Evolutionary conservation across 2,888 invertebrate genomes (phyloP), one percentile per base, ranked within the genome.

Genomic region (Cyrtodaria siliqua): DNA sequence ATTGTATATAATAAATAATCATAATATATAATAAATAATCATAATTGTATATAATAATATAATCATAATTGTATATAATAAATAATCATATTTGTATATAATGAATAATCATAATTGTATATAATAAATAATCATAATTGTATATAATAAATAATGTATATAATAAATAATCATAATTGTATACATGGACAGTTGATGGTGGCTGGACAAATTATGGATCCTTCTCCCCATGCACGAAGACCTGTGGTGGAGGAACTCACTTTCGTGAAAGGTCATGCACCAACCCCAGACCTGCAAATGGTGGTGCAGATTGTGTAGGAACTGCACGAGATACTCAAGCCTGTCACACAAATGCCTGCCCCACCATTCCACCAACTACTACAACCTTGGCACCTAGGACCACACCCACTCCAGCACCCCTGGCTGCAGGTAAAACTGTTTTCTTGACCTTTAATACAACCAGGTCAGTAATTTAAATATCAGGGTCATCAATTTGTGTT

Each of bases 251-350:
- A 2, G 89, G 89, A 14, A 84, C 84, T 9, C 86, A 87, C 53
- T 87, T 77, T 78, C 69, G 82, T 8, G 83, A 84, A 64, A 78
- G 89, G 27, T 83, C 83, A 16, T 89, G 89, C 62, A 85, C 84
- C 16, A 86, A 87, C 69, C 87, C 89, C 2, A 81, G 86, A 38
- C 89, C 89, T 2, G 84, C 87, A 12, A 86, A 88, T 55, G 87
- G 87, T 2, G 89, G 89, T 8, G 81, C 85, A 38, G 56, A 77
- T 56, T 89, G 89, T 59, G 53, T 57, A 0, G 87, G 87, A 29
- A 47, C 44, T 20, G 78, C 77, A 47, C 80, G 73, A 23, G 80
- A 89, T 49, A 85, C 75, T 20, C 67, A 68, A 6, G n/a, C 74
- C 8, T 89, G 89, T 59, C 80, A 85, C 73, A 76, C 82, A 1